Conservation (phyloP, 2,888 invertebrate species). For the Agonopterix alstromeriana region DNA sequence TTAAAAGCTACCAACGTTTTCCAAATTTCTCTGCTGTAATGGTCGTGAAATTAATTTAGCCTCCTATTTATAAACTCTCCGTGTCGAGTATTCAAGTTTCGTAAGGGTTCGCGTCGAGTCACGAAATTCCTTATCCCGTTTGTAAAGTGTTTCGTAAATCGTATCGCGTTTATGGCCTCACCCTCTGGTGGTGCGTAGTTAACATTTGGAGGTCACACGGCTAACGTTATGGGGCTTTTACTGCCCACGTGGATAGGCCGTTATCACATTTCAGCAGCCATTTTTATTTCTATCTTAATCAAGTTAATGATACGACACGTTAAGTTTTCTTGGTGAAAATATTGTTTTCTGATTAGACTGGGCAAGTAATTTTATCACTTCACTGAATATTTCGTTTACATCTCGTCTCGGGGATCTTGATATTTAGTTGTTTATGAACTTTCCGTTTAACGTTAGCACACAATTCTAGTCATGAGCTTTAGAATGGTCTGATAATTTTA, state of each 20-base stretch:
- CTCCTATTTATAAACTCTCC: constrained; percentile 4
- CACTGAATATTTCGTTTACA: too few species aligned
- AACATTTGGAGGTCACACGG: constrained; percentile 27
- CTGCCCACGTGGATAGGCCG: not conserved
- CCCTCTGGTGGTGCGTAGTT: constrained; percentile 11
- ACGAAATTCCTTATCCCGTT: constrained; percentile 16
- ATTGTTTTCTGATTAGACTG: too few species aligned
- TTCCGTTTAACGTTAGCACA: too few species aligned
- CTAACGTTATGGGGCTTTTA: constrained; percentile 11
- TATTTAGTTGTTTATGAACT: too few species aligned
- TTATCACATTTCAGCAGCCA: constrained; percentile 4
- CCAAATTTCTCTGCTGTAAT: not conserved
- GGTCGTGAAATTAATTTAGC: constrained; percentile 3
- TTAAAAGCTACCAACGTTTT: not conserved
- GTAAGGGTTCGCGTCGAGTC: constrained; percentile 7
- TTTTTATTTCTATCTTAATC: constrained; percentile 3
- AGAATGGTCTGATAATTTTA: too few species aligned
- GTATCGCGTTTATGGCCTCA: constrained; percentile 24
- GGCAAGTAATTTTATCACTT: too few species aligned
- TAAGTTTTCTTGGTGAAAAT: too few species aligned
- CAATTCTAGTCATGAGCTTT: too few species aligned
- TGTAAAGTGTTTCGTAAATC: constrained; percentile 21
- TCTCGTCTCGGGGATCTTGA: too few species aligned
- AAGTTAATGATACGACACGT: not conserved
- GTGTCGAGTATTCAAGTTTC: constrained; percentile 1